Base-by-base conservation (phyloP, 1,140 invertebrate genomes). In the Steinernema feltiae region DNA sequence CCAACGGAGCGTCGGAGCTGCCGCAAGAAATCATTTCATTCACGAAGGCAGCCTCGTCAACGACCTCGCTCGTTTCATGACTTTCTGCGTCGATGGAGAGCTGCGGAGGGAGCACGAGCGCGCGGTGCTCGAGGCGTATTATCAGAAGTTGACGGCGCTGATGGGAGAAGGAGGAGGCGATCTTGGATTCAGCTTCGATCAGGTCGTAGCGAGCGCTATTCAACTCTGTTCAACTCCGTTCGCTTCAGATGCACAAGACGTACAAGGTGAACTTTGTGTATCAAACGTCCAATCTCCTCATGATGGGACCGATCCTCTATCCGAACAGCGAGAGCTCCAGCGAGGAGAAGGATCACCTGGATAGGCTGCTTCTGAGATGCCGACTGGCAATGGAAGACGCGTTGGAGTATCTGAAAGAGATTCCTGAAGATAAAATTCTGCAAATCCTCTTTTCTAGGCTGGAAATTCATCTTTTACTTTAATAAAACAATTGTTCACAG, bases 41-140 rank as follows among this genome's bases (percentile, higher is more conserved):
- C 77, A 78, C 76, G 32, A 48, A 30, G 77, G 77, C 1, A 73
- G 71, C 32, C 74, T 72, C 18, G 53, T 76, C 48, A 48, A 69
- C 31, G 77, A 78, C 53, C n/a, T 72, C 15, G 32, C 71, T 24
- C 69, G 74, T 17, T 17, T 78, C 32, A 29, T 78, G 12, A 18
- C 18, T 41, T 18, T 41, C n/a, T 41, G 35, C 35, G 35, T 41
- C 7, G 35, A 41, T 18, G 35, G 7, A 7, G 35, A 41, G 18
- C 7, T 41, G 7, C 35, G 35, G 7, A 41, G 35, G 18, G 35
- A 41, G 35, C 35, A 41, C 18, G 35, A 41, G 35, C 18, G 7
- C 35, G 35, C 7, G 35, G 18, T 41, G 7, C 35, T 41, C 7
- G 7, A 41, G 35, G 7, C 7, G 7, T 41, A 41, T 18, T 41